Conservation (phyloP, 2,797 vertebrate species). For the Dallia pectoralis region DNA sequence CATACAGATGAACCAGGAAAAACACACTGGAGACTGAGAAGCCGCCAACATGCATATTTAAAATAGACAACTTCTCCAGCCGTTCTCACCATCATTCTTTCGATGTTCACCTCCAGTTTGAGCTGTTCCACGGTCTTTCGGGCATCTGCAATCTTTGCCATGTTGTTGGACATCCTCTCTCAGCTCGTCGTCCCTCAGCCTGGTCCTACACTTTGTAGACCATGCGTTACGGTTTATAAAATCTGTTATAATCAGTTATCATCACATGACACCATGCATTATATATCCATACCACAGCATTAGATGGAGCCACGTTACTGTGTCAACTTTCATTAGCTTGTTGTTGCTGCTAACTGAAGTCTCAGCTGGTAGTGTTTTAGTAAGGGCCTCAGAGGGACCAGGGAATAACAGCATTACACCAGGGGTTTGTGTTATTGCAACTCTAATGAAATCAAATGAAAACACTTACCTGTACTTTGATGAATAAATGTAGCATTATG, state of each 20-base stretch:
- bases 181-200: slow-evolving; percentile 23
- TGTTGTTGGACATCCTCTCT: slow-evolving; percentile 87
- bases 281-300: neutral
- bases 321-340: slow-evolving; percentile 69
- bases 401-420: slow-evolving; percentile 35
- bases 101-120: slow-evolving; percentile 92
- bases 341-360: slow-evolving; percentile 65
- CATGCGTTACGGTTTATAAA: neutral
- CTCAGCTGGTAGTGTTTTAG: slow-evolving; percentile 74
- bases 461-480: neutral
- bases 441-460: neutral
- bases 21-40: neutral
- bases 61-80: neutral
- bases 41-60: neutral
- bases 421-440: slow-evolving; percentile 25
- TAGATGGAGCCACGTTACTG: slow-evolving; percentile 19
- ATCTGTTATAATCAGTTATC: neutral
- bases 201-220: slow-evolving; percentile 15
- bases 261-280: neutral
- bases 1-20: neutral
- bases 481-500: neutral
- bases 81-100: slow-evolving; percentile 85
- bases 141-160: slow-evolving; percentile 90
- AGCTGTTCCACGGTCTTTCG: slow-evolving; percentile 89
- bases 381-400: slow-evolving; percentile 63